These are phyloP conservation scores for Entomobrya multifasciata DNA, from an alignment of 2,888 invertebrate genomes.

Conservation along the genomic window DNA sequence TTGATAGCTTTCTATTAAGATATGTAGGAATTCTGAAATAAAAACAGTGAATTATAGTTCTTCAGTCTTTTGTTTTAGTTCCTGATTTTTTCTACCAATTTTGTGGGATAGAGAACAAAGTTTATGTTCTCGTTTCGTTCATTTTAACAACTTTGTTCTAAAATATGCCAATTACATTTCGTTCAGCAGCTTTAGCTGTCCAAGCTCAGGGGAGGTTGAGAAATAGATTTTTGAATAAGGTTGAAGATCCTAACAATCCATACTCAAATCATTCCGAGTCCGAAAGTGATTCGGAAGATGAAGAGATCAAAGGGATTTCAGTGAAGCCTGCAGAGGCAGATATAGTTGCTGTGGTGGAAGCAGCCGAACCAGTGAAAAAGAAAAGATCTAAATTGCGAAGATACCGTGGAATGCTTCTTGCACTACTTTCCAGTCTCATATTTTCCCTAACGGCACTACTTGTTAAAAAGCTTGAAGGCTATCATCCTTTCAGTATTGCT, in stretches of 20 bases:
- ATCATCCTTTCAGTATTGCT: slow-evolving; percentile 74
- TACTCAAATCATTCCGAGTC: slow-evolving; percentile 67
- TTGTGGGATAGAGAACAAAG: no score
- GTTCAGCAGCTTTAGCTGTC: slow-evolving; percentile 63
- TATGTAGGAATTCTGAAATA: no score
- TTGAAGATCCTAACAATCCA: slow-evolving; percentile 71
- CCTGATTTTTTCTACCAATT: no score
- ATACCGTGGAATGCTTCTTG: slow-evolving; percentile 74
- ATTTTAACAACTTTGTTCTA: no score
- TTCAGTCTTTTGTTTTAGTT: no score
- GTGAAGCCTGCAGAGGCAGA: not conserved
- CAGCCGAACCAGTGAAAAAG: not conserved
- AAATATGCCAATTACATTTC: slow-evolving; percentile 66
- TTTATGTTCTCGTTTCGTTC: not conserved
- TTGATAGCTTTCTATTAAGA: no score
- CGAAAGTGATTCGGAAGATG: slow-evolving; percentile 63
- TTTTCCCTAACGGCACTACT: slow-evolving; percentile 74
- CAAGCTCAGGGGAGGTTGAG: slow-evolving; percentile 62
- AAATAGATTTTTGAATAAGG: slow-evolving; percentile 69
- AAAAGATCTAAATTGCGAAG: slow-evolving; percentile 41
- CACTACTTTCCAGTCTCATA: slow-evolving; percentile 74
- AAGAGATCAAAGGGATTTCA: slow-evolving; percentile 40
- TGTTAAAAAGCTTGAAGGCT: slow-evolving; percentile 74
- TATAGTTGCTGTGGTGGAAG: not conserved
- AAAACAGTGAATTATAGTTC: no score